Percentiles rank a stretch among this genome's conserved stretches.
Evolutionary conservation across 2,797 vertebrate genomes (phyloP).

Genomic region (Spondyliosoma cantharus): DNA sequence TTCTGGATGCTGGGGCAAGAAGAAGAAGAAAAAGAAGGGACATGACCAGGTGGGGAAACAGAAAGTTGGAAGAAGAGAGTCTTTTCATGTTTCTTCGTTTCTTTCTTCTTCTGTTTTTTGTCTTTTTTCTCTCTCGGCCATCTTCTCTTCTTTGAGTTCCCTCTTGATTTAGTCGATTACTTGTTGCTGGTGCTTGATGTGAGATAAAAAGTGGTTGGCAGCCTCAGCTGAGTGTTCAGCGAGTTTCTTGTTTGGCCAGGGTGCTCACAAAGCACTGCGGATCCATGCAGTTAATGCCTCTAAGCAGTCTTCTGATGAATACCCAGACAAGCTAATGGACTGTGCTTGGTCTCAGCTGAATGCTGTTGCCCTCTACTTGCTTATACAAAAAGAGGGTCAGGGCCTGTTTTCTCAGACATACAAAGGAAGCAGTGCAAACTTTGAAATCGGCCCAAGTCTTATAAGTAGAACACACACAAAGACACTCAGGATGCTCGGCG

Average conservation of each 20-base stretch:
- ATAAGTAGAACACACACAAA: neutral
- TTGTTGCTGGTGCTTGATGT: neutral
- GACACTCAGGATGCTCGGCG: too few species aligned
- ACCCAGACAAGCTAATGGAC: neutral
- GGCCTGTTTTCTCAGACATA: neutral
- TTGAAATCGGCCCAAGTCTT: neutral
- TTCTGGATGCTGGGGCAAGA: constrained; percentile 99
- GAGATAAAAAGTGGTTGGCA: neutral
- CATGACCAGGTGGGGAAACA: constrained; percentile 92
- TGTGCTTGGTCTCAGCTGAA: constrained; percentile 6
- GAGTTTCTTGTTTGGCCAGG: neutral
- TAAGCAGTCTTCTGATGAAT: constrained; percentile 3
- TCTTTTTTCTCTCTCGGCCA: neutral
- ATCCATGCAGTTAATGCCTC: neutral
- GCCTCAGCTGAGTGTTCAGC: neutral
- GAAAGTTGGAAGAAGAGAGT: neutral
- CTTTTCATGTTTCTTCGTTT: neutral
- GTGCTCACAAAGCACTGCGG: neutral
- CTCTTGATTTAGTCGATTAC: neutral
- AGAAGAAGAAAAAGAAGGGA: constrained; percentile 99
- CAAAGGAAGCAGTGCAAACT: neutral
- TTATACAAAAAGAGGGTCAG: neutral
- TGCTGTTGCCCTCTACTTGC: neutral
- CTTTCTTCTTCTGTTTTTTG: neutral
- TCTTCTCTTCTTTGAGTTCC: neutral